A percentile compares a stretch with the other conserved stretches of the same genome.
These are phyloP conservation scores for Hypomecis punctinalis DNA, from an alignment of 2,888 invertebrate genomes.

Conservation along the genomic window DNA sequence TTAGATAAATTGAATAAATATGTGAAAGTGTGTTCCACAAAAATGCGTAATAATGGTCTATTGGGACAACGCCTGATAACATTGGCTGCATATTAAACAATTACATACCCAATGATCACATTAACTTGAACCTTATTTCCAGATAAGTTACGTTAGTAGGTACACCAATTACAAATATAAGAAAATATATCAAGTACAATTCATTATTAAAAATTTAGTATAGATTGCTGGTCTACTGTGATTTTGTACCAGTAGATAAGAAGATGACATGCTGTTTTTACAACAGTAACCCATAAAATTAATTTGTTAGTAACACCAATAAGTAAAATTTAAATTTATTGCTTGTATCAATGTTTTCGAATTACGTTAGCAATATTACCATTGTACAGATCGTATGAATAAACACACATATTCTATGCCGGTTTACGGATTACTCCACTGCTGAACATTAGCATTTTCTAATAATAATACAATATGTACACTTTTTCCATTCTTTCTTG, in stretches of 20 bases:
- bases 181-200: neutral
- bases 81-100: no score
- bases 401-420: neutral
- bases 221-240: constrained; percentile 13
- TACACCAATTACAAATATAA: constrained; percentile 6
- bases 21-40: no score
- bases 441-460: neutral
- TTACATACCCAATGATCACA: neutral
- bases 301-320: constrained; percentile 25
- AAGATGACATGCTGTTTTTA: constrained; percentile 8
- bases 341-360: no score
- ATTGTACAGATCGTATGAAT: neutral
- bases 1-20: no score
- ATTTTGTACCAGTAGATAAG: constrained; percentile 21
- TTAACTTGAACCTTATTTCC: neutral
- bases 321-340: neutral
- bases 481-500: no score
- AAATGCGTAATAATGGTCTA: no score
- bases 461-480: no score
- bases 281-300: constrained; percentile 1
- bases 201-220: neutral
- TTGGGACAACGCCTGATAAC: no score
- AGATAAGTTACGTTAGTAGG: constrained; percentile 21
- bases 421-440: neutral
- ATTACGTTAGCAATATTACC: neutral